These are phyloP conservation scores for Agrochola lychnidis DNA, from an alignment of 2,888 invertebrate genomes.

Conservation along the genomic window DNA sequence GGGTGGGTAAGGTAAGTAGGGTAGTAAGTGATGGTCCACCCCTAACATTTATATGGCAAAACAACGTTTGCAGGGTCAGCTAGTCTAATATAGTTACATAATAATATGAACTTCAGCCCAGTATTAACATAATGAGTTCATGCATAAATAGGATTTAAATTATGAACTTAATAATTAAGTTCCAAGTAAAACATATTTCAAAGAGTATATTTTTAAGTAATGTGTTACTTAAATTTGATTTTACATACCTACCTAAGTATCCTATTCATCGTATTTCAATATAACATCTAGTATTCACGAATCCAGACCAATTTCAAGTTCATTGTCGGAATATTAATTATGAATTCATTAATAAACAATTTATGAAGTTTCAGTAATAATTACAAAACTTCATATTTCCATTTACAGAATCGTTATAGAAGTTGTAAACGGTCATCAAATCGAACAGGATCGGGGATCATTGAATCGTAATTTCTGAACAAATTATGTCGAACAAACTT, in stretches of 20 bases:
- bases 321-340: conserved; percentile 20
- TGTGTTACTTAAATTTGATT: background rate
- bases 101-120: background rate
- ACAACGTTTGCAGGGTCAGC: too few species aligned
- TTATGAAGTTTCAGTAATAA: conserved; percentile 29
- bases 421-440: conserved; percentile 5
- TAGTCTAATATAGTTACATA: too few species aligned
- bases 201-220: background rate
- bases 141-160: background rate
- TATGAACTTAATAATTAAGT: background rate
- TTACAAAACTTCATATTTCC: conserved; percentile 39
- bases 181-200: background rate
- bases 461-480: conserved; percentile 24
- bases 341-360: conserved; percentile 3
- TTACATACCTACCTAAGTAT: background rate
- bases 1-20: too few species aligned
- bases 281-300: background rate
- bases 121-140: background rate
- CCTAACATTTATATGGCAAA: too few species aligned
- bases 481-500: conserved; percentile 32
- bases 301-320: conserved; percentile 9
- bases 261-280: background rate
- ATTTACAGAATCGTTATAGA: conserved; percentile 22
- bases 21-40: too few species aligned
- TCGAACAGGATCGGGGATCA: background rate